Conservation (phyloP, 2,113 vertebrate species). For the Camarhynchus parvulus region DNA sequence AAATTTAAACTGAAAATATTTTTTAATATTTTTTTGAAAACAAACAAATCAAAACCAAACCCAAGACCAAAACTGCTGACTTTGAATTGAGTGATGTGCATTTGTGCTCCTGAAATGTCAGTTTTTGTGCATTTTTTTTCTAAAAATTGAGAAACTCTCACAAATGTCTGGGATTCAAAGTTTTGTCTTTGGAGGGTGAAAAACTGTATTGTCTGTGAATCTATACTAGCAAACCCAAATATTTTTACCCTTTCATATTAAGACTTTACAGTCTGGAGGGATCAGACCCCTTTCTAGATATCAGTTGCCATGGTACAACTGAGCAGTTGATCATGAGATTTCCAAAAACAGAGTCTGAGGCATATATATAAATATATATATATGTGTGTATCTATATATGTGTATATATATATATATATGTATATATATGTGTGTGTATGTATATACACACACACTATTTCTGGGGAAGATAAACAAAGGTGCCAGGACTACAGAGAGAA, state of each 20-base stretch:
- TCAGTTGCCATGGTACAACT: not conserved
- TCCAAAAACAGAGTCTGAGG: not conserved
- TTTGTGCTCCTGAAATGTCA: not conserved
- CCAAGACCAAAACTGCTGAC: not conserved
- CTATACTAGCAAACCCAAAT: not conserved
- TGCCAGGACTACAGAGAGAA: not conserved
- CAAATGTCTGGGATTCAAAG: not conserved
- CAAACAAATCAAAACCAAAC: rapidly evolving
- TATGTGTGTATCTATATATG: too few species aligned
- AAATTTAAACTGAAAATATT: not conserved
- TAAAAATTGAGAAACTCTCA: not conserved
- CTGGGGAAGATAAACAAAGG: not conserved
- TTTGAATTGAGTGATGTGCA: not conserved
- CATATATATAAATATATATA: too few species aligned
- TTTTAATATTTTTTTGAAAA: not conserved
- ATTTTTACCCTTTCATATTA: not conserved
- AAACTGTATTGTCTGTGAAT: not conserved
- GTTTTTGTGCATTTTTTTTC: not conserved
- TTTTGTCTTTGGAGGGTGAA: not conserved
- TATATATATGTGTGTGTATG: too few species aligned
- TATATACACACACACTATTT: rapidly evolving
- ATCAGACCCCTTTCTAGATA: not conserved
- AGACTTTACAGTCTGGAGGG: not conserved
- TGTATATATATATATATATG: too few species aligned
- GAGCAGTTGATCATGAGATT: not conserved